Evolutionary conservation across 1,140 invertebrate genomes (phyloP), one percentile per base, ranked within the genome.

Genomic region (Aethina tumida): DNA sequence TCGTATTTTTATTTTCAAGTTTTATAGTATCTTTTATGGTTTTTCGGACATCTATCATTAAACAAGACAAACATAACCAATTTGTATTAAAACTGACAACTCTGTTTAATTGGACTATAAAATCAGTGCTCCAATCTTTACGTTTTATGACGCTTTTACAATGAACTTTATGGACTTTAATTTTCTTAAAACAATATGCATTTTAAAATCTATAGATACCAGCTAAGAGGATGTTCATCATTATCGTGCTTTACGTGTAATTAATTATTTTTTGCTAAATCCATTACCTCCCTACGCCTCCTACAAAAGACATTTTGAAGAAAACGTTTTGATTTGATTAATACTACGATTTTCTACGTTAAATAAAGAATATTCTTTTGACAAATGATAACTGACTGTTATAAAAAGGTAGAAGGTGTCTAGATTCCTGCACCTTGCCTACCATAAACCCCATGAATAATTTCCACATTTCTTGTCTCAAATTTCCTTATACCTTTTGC

Each of bases 371-470:
- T 30, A 43, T 43, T 43, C 33, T 40, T 53, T 44, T 52, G 50
- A 53, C 50, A 55, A 55, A 53, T 53, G 49, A 49, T 51, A 52
- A 46, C 42, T 30, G 43, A 27, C 25, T 43, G 35, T 46, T 49
- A 53, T 53, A 56, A 52, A 56, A 52, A 43, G 34, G 48, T 40
- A 49, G 41, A 17, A 48, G 51, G 50, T 50, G 45, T 41, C 40
- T 46, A 19, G 47, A 55, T 52, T 51, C 46, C 45, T 45, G 39
- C 34, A 50, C 47, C 47, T 52, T 39, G 43, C 32, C 30, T 43
- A 45, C 36, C 47, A 48, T 56, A 55, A 55, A 56, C 50, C 52
- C 45, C 50, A 54, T 56, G 54, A 56, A 56, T 56, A 56, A 56
- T 54, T 56, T 55, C 45, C 43, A 49, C 50, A 50, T 56, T 55